These are phyloP conservation scores for Myotis lucifugus DNA, from an alignment of 2,113 vertebrate species.

Conservation along the genomic window DNA sequence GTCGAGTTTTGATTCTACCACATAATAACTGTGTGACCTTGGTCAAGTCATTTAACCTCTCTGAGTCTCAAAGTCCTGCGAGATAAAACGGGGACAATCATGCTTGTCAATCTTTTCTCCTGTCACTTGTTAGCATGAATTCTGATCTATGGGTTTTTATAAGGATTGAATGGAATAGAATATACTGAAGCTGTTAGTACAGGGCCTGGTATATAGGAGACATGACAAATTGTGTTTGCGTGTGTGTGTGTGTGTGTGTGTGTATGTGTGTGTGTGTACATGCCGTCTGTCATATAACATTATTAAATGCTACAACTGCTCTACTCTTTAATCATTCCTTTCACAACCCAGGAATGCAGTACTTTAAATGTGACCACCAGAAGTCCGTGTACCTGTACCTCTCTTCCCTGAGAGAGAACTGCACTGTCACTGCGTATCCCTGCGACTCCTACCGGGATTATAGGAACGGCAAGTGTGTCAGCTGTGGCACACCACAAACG, in stretches of 20 bases:
- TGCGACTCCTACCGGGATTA: conserved; percentile 92
- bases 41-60: neutral
- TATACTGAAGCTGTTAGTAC: neutral
- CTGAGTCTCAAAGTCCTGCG: neutral
- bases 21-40: neutral
- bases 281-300: too few relatives aligned
- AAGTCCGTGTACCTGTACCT: conserved; percentile 93
- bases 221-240: neutral
- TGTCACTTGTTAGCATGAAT: neutral
- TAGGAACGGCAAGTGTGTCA: conserved; percentile 88
- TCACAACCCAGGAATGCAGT: conserved; percentile 88
- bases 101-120: neutral
- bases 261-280: neutral
- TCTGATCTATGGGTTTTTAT: neutral
- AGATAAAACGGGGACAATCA: neutral
- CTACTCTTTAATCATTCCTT: conserved; percentile 30
- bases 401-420: conserved; percentile 89
- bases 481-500: conserved; percentile 84
- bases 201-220: neutral
- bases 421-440: conserved; percentile 88
- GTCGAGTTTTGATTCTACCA: neutral
- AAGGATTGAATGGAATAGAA: neutral
- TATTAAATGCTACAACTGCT: neutral
- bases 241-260: neutral
- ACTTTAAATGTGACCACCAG: conserved; percentile 97